Evolutionary conservation across 2,113 vertebrate genomes (phyloP), one percentile per base, ranked within the genome.

Genomic region (Nannospalax galili): DNA sequence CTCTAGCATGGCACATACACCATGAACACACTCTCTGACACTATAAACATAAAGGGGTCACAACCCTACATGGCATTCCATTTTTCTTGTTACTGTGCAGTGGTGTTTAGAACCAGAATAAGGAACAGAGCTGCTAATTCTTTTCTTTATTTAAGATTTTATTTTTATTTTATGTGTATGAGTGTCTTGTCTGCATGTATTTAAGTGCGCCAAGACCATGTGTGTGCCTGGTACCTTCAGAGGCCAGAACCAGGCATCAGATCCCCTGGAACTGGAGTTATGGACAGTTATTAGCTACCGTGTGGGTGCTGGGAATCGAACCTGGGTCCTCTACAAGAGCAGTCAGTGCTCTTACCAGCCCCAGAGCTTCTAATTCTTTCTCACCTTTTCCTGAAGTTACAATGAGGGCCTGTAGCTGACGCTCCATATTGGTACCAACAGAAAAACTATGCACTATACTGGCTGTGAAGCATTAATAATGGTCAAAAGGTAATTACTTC

Each of bases 31-130:
- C 15, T 37, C 11, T 7, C 0, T 17, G 48, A 42, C 3, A 80
- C 30, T 26, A n/a, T 16, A 60, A 12, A 8, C 37, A 64, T 75
- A 24, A 7, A 87, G 32, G 67, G 69, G 26, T 8, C 60, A 4
- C 9, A 37, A 82, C 69, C 9, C 48, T 48, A 7, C 0, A 17
- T 32, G 0, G 30, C 0, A 30, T 35, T 15, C 20, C 22, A 24
- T 10, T 85, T 67, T 32, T 48, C 65, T 24, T 60, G 35, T 62
- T 86, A 62, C n/a, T 42, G 45, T 20, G 40, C 9, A 26, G 48
- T 10, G 7, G 64, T 9, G 7, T 20, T 56, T 12, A 70, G 67
- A 40, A 2, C n/a, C 28, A 12, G 11, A 2, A n/a, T 52, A 69
- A 72, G 32, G 42, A n/a, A 14, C n/a, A 4, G 4, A 35, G 26